Percentiles rank a stretch among this genome's conserved stretches.
These are phyloP conservation scores for Cryptoblepharus egeriae DNA, from an alignment of 2,797 vertebrate genomes.

Conservation along the genomic window DNA sequence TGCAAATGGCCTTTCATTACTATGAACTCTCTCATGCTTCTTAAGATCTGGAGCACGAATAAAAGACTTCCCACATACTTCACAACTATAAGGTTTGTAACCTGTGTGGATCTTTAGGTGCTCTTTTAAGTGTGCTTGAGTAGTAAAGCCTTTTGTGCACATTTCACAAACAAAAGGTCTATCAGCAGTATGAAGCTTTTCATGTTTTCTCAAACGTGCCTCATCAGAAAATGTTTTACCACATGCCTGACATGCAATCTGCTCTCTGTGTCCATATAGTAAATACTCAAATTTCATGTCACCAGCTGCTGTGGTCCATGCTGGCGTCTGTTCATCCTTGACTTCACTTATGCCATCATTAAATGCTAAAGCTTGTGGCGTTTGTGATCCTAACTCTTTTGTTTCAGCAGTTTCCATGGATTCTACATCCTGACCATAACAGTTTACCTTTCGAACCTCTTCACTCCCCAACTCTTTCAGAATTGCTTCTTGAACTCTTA, in stretches of 20 bases:
- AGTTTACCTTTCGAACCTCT: constrained; percentile 94
- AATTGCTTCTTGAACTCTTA: constrained; percentile 94
- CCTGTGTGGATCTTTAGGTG: constrained; percentile 98
- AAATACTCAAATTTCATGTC: constrained; percentile 98
- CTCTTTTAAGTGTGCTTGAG: constrained; percentile 96
- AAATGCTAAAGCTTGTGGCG: constrained; percentile 87
- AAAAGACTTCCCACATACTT: constrained; percentile 97
- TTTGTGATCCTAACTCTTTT: constrained; percentile 88
- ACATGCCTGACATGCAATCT: constrained; percentile 91
- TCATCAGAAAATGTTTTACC: constrained; percentile 93
- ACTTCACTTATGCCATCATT: constrained; percentile 90
- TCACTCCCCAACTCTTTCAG: constrained; percentile 93
- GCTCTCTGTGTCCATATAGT: constrained; percentile 92
- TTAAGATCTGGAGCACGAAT: constrained; percentile 96
- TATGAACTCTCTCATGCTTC: constrained; percentile 96
- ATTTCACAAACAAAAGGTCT: constrained; percentile 96
- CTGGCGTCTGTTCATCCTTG: constrained; percentile 91
- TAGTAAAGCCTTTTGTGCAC: constrained; percentile 98
- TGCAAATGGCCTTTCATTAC: constrained; percentile 95
- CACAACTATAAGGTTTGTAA: constrained; percentile 96
- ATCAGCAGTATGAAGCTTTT: constrained; percentile 95
- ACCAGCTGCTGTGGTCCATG: constrained; percentile 89
- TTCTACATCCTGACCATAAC: constrained; percentile 94
- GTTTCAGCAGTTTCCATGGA: constrained; percentile 88
- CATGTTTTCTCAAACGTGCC: constrained; percentile 91